These are phyloP conservation scores for Bergia sp. DNA, from an alignment of 92 coral and sea anemone species.

Conservation along the genomic window DNA sequence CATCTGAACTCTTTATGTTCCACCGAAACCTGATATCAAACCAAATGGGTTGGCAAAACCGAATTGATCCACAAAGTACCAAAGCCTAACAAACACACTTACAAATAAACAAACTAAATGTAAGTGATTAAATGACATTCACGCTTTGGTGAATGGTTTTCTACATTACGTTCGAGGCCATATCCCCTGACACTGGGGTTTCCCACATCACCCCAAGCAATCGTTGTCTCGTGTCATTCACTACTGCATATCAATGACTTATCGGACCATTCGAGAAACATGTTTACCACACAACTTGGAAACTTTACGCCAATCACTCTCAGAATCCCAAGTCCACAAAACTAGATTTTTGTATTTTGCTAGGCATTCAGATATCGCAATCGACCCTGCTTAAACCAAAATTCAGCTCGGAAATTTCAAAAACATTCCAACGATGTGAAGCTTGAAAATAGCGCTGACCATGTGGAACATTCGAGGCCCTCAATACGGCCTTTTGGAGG, in stretches of 20 bases:
- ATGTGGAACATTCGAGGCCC: constrained; percentile 16
- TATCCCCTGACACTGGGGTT: neutral
- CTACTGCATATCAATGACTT: neutral
- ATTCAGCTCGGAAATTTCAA: neutral
- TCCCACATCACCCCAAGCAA: neutral
- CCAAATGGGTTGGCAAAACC: neutral
- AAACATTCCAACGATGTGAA: constrained; percentile 39
- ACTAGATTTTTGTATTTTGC: neutral
- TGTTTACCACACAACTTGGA: constrained; percentile 37
- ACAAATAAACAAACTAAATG: constrained; percentile 2
- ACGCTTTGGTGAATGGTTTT: neutral
- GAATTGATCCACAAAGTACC: neutral
- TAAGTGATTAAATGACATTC: constrained; percentile 10
- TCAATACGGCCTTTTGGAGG: neutral
- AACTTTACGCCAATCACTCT: neutral
- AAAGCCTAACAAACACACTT: constrained; percentile 14
- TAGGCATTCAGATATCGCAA: neutral
- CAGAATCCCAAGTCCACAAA: neutral
- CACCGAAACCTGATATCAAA: constrained; percentile 20
- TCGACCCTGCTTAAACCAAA: neutral
- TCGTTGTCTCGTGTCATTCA: neutral
- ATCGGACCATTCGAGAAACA: neutral
- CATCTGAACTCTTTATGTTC: neutral
- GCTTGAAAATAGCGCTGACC: constrained; percentile 17
- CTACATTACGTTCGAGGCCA: neutral